A percentile compares a stretch with the other conserved stretches of the same genome.
Conservation (phyloP, 2,888 invertebrate genomes). For the Sylvicola fuscatus region DNA sequence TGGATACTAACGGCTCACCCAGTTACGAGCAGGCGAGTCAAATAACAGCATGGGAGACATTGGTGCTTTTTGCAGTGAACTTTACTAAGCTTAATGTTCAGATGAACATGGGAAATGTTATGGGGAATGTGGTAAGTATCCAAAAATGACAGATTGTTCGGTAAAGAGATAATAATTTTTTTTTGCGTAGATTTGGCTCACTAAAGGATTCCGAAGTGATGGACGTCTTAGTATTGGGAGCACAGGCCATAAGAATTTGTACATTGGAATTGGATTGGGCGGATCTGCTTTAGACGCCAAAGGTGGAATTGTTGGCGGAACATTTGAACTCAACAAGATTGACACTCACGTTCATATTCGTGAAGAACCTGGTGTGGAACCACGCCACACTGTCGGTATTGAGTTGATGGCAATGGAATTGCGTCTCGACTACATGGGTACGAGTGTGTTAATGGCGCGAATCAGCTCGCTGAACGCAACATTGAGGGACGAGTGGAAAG, state of each 20-base stretch:
- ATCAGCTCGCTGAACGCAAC: slow-evolving; percentile 65
- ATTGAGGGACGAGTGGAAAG: slow-evolving; percentile 75
- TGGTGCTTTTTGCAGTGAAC: slow-evolving; percentile 89
- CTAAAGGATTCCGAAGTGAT: slow-evolving; percentile 77
- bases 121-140: slow-evolving; percentile 81
- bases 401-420: slow-evolving; percentile 71
- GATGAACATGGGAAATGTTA: slow-evolving; percentile 99
- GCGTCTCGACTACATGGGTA: slow-evolving; percentile 94
- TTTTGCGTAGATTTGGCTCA: slow-evolving; percentile 58
- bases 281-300: slow-evolving; percentile 87
- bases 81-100: slow-evolving; percentile 90
- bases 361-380: slow-evolving; percentile 78
- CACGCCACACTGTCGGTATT: slow-evolving; percentile 68
- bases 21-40: slow-evolving; percentile 33
- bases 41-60: slow-evolving; percentile 80
- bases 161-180: not conserved
- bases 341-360: slow-evolving; percentile 74
- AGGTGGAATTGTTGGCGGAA: slow-evolving; percentile 94
- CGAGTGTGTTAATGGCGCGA: slow-evolving; percentile 80
- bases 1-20: slow-evolving; percentile 32
- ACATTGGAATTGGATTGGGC: slow-evolving; percentile 68
- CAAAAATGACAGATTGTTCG: not conserved
- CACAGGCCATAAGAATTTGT: slow-evolving; percentile 83
- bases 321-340: slow-evolving; percentile 75
- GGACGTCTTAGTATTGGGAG: slow-evolving; percentile 86